Evolutionary conservation across 2,113 vertebrate genomes (phyloP), one percentile per base, ranked within the genome.

Genomic region (Alosa alosa): DNA sequence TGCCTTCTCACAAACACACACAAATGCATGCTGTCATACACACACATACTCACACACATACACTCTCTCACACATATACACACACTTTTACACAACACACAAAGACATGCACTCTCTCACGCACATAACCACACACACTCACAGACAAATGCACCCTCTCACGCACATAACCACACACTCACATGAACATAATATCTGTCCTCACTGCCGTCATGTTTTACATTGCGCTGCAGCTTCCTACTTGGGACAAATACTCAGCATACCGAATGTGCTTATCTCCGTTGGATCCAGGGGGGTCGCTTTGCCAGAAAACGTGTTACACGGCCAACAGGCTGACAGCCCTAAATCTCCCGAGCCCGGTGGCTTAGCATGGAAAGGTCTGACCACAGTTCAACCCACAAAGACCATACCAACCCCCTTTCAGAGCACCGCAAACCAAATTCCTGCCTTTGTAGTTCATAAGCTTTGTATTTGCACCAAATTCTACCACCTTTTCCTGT

Each of bases 231-330:
- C n/a, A 83, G 88, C 87, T 86, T 52, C 50, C 86, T 87, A 85
- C 25, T 83, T 86, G 88, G 91, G 91, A 91, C 89, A 89, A 88
- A 92, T 83, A 86, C 31, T 72, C 83, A 47, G 83, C 87, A 92
- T 90, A 89, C 86, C 87, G 82, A 57, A 10, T 39, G 83, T 44
- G 75, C 83, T 87, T 88, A 89, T 87, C 85, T 86, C 90, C 88
- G 83, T 85, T 55, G 83, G 85, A 88, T 88, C 86, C 85, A 36
- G 31, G 72, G 82, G 89, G 83, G 82, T 84, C 87, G 86, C 46
- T 18, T 57, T 83, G 39, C 6, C 75, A 82, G 81, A 89, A 91
- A 87, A 83, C 81, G 83, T 45, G 11, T 82, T 50, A 86, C 81
- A 25, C 55, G 57, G 39, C 84, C 7, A 11, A 86, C 44, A 68